Evolutionary conservation across 2,797 vertebrate genomes (phyloP).

Genomic region (Tinamus major): DNA sequence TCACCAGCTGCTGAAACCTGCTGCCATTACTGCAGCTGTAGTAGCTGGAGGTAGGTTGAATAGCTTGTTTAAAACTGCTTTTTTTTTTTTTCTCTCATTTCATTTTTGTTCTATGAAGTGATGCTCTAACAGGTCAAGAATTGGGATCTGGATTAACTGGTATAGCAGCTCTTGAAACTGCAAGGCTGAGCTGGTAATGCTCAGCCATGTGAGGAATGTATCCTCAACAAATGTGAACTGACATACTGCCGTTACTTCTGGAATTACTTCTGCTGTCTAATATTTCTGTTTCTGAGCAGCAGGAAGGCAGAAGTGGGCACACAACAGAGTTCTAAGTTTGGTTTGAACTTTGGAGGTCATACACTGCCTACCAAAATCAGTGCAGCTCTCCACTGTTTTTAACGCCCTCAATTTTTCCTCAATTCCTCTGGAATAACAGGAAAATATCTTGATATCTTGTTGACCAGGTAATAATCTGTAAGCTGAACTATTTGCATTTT

Average conservation of each 20-base stretch:
- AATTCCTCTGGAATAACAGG: neutral
- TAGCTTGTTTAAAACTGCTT: neutral
- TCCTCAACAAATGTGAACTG: neutral
- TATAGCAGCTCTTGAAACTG: neutral
- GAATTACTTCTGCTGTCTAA: neutral
- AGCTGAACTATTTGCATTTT: neutral
- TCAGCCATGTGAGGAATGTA: neutral
- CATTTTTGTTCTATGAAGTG: neutral
- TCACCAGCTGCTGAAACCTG: neutral
- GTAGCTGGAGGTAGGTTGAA: neutral
- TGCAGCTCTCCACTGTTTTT: neutral
- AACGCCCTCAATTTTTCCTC: neutral
- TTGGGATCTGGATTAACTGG: neutral
- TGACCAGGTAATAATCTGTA: neutral
- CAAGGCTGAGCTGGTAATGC: neutral
- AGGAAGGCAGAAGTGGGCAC: neutral
- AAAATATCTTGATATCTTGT: neutral
- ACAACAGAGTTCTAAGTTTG: neutral
- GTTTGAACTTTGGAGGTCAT: neutral
- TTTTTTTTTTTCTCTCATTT: neutral
- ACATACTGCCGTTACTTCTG: neutral
- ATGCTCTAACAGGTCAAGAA: neutral
- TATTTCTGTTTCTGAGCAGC: neutral
- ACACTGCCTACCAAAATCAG: neutral
- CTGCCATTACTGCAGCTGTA: neutral